Base-by-base conservation (phyloP, 2,113 vertebrate species). In the Sebastes fasciatus region DNA sequence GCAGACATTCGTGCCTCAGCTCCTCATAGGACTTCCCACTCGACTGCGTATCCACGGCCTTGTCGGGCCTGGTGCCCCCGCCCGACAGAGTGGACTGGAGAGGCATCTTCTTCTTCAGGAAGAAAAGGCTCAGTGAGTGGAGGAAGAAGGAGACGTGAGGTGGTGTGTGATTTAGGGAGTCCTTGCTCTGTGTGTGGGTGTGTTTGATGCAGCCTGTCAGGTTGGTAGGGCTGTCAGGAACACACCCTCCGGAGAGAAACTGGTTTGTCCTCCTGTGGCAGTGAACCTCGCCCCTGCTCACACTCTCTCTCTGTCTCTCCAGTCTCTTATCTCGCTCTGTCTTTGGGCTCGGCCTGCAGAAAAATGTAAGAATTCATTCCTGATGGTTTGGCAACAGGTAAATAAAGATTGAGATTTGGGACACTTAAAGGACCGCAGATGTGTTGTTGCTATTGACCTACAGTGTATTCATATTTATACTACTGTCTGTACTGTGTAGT, bases 21-120 rank as follows among this genome's bases (percentile, higher is more conserved):
- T 97, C 88, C 86, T 97, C 82, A 0, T 95, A 99, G 0, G 89
- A 89, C 89, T 94, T 96, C 0, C 97, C 97, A 0, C 96, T 96
- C 21, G 90, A 91, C 84, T 97, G 97, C 0, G 92, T 95, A 89
- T 9, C 13, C 4, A 84, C 46, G 0, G 93, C 90, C 0, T 80
- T 71, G 17, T 13, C 2, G 1, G 95, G 91, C 11, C 77, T 34
- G 0, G 70, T 65, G 0, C 87, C 74, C 0, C 21, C n/a, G 64
- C 82, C 84, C 0, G 92, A 88, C 65, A 87, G 80, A 0, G 84
- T 76, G 83, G 93, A 89, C 51, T 88, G 4, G 79, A 94, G 91
- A 40, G 97, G 96, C 97, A 97, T 98, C 76, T 74, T 95, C 76
- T 74, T 95, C 64, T 76, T 55, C 71, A 0, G 40, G 54, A 9